These are phyloP conservation scores for Glyptemys insculpta DNA, from an alignment of 2,797 vertebrate species.

Conservation along the genomic window DNA sequence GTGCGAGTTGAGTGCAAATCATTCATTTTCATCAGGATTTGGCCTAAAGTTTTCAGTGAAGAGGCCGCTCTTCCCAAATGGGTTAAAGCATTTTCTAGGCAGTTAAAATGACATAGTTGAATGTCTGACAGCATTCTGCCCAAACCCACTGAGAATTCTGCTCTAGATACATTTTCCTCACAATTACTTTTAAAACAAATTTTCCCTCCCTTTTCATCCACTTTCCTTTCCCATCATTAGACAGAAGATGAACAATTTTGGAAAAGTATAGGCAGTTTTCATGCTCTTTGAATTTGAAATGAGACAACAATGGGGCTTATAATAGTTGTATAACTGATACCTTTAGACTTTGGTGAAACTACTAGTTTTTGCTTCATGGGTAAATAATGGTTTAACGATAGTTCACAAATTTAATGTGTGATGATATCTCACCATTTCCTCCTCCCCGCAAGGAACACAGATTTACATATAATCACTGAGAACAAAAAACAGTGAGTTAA, in stretches of 20 bases:
- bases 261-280: not conserved
- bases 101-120: not conserved
- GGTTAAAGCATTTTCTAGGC: not conserved
- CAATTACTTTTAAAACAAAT: not conserved
- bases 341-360: not conserved
- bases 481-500: not conserved
- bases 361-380: not conserved
- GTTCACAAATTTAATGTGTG: not conserved
- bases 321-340: not conserved
- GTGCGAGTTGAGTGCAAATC: not conserved
- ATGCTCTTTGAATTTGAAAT: not conserved
- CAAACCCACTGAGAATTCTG: not conserved
- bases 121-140: not conserved
- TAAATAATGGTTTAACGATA: not conserved
- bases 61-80: not conserved
- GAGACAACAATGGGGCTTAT: accelerated
- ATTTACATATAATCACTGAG: not conserved
- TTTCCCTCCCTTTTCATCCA: not conserved
- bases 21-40: not conserved
- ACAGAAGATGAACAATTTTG: not conserved
- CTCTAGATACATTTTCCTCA: not conserved
- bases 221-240: not conserved
- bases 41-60: not conserved
- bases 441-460: not conserved
- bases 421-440: not conserved